Conservation (phyloP, 1,140 invertebrate species). For the Pogonomyrmex californicus region DNA sequence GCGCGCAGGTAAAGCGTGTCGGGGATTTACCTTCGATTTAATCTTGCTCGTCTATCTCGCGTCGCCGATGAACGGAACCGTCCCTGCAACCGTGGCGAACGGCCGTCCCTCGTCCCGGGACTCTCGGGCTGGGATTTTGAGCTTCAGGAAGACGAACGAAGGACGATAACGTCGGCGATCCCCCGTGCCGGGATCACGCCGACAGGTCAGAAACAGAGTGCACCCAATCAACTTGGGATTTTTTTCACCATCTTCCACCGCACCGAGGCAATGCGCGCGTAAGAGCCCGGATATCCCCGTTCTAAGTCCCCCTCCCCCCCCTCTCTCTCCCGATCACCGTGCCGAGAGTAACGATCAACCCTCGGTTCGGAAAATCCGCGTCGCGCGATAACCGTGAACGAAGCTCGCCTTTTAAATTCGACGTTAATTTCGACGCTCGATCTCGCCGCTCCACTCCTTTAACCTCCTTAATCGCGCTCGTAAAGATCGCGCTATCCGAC, state of each 20-base stretch:
- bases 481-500: conserved; percentile 47
- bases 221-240: conserved; percentile 71
- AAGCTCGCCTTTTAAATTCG: conserved; percentile 51
- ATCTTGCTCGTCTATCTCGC: conserved; percentile 63
- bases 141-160: conserved; percentile 73
- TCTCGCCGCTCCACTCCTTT: conserved; percentile 41
- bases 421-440: conserved; percentile 63
- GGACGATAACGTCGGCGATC: conserved; percentile 68
- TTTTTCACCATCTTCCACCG: conserved; percentile 39
- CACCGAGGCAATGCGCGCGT: conserved; percentile 11
- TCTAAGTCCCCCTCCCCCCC: not conserved
- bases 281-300: conserved; percentile 17
- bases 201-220: conserved; percentile 73
- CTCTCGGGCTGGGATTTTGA: conserved; percentile 45
- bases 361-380: conserved; percentile 14
- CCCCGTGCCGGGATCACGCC: conserved; percentile 64
- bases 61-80: conserved; percentile 65
- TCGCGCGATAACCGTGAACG: conserved; percentile 33
- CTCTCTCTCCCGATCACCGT: not conserved
- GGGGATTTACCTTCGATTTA: conserved; percentile 71
- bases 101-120: not conserved
- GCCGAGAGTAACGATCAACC: conserved; percentile 41
- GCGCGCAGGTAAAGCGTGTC: conserved; percentile 43
- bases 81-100: conserved; percentile 57
- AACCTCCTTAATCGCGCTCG: conserved; percentile 56